Conservation (phyloP, 37 sponge, comb jelly and placozoan species). For the Spongilla lacustris region DNA sequence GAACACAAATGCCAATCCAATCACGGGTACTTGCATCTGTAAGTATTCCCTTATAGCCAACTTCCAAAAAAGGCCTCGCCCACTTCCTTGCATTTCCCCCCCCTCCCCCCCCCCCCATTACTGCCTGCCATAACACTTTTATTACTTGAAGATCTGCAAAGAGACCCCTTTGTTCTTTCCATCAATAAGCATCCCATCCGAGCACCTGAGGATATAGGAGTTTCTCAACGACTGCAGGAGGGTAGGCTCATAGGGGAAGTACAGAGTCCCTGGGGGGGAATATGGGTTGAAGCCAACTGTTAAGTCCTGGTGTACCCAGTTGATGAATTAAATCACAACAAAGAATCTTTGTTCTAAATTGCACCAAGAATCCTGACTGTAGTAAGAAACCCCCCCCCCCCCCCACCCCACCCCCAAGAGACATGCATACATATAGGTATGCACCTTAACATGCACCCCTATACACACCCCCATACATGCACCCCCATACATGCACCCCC, state of each 20-base stretch:
- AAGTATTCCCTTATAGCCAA: not conserved
- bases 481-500: no score
- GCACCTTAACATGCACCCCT: no score
- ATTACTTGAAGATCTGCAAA: conserved; percentile 59
- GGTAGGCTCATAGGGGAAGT: conserved; percentile 53
- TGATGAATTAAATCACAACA: no score
- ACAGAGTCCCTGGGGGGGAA: conserved; percentile 38
- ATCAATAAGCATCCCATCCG: conserved; percentile 80
- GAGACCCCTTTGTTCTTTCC: conserved; percentile 74
- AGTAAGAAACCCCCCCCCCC: no score
- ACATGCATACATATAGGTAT: no score
- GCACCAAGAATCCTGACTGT: no score
- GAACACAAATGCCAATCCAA: not conserved
- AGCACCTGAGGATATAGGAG: conserved; percentile 75
- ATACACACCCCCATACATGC: no score
- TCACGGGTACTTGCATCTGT: not conserved
- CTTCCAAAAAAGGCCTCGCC: not conserved
- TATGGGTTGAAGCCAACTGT: not conserved
- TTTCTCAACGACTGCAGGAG: conserved; percentile 76
- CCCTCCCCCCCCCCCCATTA: no score
- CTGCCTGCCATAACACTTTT: not conserved
- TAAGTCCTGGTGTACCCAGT: not conserved
- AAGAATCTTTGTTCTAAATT: no score
- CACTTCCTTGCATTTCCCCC: not conserved
- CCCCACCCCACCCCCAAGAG: no score